Evolutionary conservation across 2,113 vertebrate genomes (phyloP), one percentile per base, ranked within the genome.

Genomic region (Bothrops jararaca): DNA sequence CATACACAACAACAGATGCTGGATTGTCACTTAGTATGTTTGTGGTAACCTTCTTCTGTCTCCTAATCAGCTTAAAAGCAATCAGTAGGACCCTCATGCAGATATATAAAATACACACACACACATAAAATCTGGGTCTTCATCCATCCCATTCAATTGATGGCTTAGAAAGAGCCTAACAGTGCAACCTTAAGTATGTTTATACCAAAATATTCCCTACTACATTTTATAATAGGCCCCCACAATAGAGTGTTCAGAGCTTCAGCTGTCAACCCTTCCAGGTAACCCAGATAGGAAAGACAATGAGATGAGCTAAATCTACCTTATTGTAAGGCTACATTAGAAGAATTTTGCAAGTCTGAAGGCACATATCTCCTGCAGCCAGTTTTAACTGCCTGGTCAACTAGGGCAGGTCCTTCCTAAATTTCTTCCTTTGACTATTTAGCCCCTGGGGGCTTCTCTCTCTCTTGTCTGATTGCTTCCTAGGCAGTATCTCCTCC

Each of bases 1-100:
- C 6, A 89, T 34, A 87, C 48, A 54, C 57, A 64, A 91, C 94
- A 95, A 93, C 93, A 94, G 89, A 87, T 94, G 69, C 91, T 93
- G 56, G 85, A 91, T 92, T 95, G 69, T 3, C 86, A 42, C 3
- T 94, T 87, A 92, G 45, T 86, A 48, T 89, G 34, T 86, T 12
- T 54, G 50, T 80, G 18, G 42, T 18, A 89, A 26, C 9, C 69
- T 22, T 89, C 26, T 57, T 86, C 56, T 87, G 26, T 23, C 80
- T 94, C 94, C 85, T 88, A 24, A 50, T 57, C 57, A 93, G 53
- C 53, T 92, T 91, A 52, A n/a, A 95, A 56, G 88, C 42, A 92
- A 85, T 26, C 48, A 26, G 54, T 24, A 85, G 29, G 29, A 60
- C 45, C 10, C 29, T 57, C 18, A 24, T 8, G 29, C 22, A 50